Conservation (phyloP, 2,797 vertebrate species). For the Characodon lateralis region DNA sequence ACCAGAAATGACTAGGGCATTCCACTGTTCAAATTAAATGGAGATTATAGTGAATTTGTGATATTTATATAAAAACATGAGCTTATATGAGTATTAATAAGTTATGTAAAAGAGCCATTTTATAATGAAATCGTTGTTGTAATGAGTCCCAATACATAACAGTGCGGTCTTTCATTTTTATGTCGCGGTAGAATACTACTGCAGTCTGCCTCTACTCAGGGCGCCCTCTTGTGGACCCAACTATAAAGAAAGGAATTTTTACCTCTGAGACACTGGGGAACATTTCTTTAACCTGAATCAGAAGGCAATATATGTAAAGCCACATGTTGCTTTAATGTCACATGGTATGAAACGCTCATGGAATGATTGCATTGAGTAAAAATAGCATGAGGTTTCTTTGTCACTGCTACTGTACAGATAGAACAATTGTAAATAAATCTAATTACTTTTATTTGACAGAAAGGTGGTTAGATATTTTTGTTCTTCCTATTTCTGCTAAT, state of each 20-base stretch:
- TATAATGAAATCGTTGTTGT: background rate
- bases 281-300: background rate
- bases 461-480: background rate
- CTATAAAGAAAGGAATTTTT: too few relatives aligned
- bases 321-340: background rate
- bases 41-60: background rate
- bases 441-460: background rate
- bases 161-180: constrained; percentile 2
- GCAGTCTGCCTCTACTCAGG: background rate
- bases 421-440: background rate
- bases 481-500: background rate
- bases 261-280: background rate
- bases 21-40: too few relatives aligned
- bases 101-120: background rate
- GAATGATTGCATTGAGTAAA: background rate
- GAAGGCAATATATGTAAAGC: background rate
- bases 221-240: constrained; percentile 48
- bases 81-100: background rate
- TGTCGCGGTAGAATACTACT: background rate
- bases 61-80: background rate
- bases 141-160: background rate
- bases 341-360: background rate
- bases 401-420: too few relatives aligned
- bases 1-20: too few relatives aligned
- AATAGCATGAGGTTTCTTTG: background rate